These are phyloP conservation scores for Pelobates cultripes DNA, from an alignment of 2,797 vertebrate species.

Conservation along the genomic window DNA sequence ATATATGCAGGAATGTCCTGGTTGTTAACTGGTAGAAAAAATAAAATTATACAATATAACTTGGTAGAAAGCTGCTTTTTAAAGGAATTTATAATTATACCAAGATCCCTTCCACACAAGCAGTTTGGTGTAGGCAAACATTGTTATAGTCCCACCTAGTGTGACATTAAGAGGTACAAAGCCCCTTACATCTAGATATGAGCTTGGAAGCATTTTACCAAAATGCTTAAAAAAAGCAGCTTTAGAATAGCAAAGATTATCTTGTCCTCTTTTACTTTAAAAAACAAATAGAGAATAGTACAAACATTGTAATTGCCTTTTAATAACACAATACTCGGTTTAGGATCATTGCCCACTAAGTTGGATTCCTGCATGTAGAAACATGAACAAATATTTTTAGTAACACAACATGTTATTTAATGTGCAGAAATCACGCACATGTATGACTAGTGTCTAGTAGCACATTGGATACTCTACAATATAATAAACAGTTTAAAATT, in stretches of 20 bases:
- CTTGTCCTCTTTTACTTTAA: neutral
- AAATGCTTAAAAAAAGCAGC: conserved; percentile 53
- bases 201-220: conserved; percentile 51
- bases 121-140: conserved; percentile 62
- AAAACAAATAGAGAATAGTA: conserved; percentile 37
- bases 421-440: conserved; percentile 42
- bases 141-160: conserved; percentile 54
- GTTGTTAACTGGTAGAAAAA: neutral
- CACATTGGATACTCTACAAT: conserved; percentile 20
- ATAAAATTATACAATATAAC: neutral
- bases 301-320: conserved; percentile 51
- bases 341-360: conserved; percentile 31
- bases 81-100: conserved; percentile 61
- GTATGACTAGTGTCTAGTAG: conserved; percentile 43
- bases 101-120: conserved; percentile 62
- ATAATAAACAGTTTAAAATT: neutral
- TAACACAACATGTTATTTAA: conserved; percentile 42
- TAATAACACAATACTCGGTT: conserved; percentile 28
- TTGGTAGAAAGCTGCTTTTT: neutral
- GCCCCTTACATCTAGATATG: neutral
- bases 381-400: conserved; percentile 49
- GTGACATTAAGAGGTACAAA: conserved; percentile 41
- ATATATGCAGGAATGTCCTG: conserved; percentile 48
- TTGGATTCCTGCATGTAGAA: conserved; percentile 15
- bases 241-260: conserved; percentile 58